phyloP scores from a whole-genome alignment of 92 coral and sea anemone species.

The Desmophyllum pertusum region DNA sequence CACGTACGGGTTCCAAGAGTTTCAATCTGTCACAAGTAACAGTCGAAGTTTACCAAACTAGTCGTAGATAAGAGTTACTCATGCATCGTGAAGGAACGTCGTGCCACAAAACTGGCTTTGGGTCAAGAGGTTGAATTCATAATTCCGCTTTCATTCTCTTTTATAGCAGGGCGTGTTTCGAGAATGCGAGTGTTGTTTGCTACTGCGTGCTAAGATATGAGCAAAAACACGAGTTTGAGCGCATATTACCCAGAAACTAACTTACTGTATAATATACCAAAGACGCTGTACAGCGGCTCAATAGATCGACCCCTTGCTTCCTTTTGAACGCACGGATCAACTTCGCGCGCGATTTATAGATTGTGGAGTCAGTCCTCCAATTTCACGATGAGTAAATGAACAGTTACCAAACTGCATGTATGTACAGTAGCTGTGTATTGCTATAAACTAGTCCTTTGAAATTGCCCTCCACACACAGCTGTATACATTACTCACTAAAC shows the following conservation, averaged over 20 bases:
- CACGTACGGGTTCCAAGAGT: neutral
- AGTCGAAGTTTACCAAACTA: neutral
- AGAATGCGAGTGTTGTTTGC: neutral
- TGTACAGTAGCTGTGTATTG: neutral
- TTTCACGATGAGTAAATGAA: neutral
- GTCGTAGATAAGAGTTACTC: neutral
- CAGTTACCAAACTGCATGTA: neutral
- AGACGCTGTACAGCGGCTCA: neutral
- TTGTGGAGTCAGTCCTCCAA: neutral
- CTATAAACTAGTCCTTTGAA: neutral
- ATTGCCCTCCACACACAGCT: neutral
- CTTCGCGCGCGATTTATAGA: neutral
- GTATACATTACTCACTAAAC: neutral
- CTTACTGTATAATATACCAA: neutral
- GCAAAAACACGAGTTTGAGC: neutral
- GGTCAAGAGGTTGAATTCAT: constrained; percentile 40
- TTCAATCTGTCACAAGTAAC: neutral
- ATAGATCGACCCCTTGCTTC: neutral
- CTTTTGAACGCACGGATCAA: neutral
- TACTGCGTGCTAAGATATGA: neutral
- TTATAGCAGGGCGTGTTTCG: neutral
- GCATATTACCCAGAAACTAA: neutral
- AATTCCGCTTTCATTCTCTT: neutral
- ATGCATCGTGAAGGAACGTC: constrained; percentile 15
- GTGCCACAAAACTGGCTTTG: neutral